These are phyloP conservation scores for Microctonus aethiopoides DNA, from an alignment of 2,888 invertebrate species.

Conservation along the genomic window DNA sequence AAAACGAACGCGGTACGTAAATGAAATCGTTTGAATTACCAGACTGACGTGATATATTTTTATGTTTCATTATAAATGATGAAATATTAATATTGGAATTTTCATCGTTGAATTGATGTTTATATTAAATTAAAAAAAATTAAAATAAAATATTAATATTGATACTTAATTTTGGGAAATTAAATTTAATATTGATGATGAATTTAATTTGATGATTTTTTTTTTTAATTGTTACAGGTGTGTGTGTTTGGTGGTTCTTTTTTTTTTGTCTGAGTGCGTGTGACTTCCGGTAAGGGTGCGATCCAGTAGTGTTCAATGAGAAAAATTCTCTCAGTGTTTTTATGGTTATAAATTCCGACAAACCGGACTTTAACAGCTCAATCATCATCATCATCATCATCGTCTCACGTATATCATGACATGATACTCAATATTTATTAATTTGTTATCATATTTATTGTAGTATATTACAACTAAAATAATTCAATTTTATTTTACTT, in stretches of 20 bases:
- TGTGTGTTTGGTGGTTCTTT: not conserved
- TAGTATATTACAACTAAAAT: not conserved
- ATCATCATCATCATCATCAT: slow-evolving; percentile 24
- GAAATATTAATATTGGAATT: slow-evolving; percentile 37
- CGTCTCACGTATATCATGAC: slow-evolving; percentile 23
- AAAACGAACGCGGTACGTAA: not conserved
- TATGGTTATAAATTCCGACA: slow-evolving; percentile 33
- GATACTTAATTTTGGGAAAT: not conserved
- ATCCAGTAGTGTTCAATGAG: not conserved
- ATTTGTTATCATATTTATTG: not conserved
- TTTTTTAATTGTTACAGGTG: not conserved
- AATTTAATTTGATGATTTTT: not conserved
- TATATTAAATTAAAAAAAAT: slow-evolving; percentile 37
- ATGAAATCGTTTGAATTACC: slow-evolving; percentile 51
- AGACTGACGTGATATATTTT: slow-evolving; percentile 33
- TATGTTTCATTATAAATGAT: not conserved
- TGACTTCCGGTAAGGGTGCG: slow-evolving; percentile 4
- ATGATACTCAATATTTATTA: slow-evolving; percentile 22
- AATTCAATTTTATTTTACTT: too few species aligned
- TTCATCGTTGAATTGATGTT: slow-evolving; percentile 23
- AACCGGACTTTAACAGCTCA: slow-evolving; percentile 29
- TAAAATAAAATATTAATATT: not conserved
- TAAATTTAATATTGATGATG: not conserved
- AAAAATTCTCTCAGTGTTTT: slow-evolving; percentile 19
- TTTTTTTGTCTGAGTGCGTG: not conserved